Conservation (phyloP, 2,797 vertebrate species). For the Petrocephalus sullivani region DNA sequence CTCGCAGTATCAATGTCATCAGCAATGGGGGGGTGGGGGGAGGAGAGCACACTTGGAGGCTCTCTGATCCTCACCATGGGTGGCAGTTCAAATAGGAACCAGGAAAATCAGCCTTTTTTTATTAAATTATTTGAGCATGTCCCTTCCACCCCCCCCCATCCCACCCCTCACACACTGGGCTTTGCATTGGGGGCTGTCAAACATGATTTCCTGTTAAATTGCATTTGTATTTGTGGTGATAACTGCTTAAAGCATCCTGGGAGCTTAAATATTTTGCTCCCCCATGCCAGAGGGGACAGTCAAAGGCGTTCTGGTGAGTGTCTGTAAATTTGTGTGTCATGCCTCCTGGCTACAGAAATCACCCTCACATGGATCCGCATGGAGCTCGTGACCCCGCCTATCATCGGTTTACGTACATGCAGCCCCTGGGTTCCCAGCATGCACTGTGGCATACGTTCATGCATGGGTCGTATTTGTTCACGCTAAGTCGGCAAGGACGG, state of each 20-base stretch:
- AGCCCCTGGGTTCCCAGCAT: not conserved
- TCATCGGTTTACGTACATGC: constrained; percentile 24
- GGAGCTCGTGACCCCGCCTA: constrained; percentile 10
- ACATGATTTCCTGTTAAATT: constrained; percentile 3
- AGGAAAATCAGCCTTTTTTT: constrained; percentile 22
- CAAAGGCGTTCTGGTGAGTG: not conserved
- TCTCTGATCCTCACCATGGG: constrained; percentile 14
- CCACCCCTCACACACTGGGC: not conserved
- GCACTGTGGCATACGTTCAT: not conserved
- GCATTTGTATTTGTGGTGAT: constrained; percentile 8
- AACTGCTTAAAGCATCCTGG: constrained; percentile 28
- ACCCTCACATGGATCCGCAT: not conserved
- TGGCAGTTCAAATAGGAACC: constrained; percentile 28
- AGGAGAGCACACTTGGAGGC: not conserved
- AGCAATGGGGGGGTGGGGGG: not conserved
- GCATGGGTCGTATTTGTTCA: constrained; percentile 21
- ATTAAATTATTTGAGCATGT: constrained; percentile 8
- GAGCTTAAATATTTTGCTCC: constrained; percentile 34
- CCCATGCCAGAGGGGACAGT: constrained; percentile 18
- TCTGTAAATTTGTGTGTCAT: constrained; percentile 2
- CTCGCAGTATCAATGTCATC: not conserved
- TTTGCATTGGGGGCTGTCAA: constrained; percentile 22
- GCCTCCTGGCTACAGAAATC: constrained; percentile 21
- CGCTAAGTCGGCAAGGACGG: not conserved
- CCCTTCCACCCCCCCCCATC: constrained; percentile 8